phyloP scores from a whole-genome alignment of 2,888 invertebrate species.

The Elmis aenea region DNA sequence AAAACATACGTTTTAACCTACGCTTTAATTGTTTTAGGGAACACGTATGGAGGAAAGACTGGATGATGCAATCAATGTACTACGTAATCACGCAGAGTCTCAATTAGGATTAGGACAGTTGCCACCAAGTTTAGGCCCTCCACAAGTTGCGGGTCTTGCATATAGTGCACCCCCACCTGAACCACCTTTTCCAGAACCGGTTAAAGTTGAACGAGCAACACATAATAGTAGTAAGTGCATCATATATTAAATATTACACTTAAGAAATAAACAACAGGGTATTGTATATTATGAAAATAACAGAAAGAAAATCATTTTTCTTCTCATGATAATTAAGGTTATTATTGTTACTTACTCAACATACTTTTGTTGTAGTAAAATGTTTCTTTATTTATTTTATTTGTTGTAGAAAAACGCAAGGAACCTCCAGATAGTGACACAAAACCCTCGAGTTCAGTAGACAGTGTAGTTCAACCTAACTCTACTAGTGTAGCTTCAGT shows the following conservation, averaged over 20 bases:
- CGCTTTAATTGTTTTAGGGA: conserved; percentile 52
- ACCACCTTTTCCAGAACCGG: conserved; percentile 42
- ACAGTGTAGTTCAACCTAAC: conserved; percentile 52
- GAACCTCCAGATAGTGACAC: conserved; percentile 72
- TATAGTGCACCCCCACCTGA: conserved; percentile 48
- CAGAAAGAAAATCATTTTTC: no score
- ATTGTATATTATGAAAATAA: no score
- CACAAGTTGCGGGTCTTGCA: conserved; percentile 54
- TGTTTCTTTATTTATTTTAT: neutral
- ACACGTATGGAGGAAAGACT: conserved; percentile 92
- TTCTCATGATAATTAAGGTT: no score
- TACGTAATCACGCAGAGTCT: conserved; percentile 91
- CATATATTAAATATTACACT: neutral
- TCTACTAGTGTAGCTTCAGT: conserved; percentile 49
- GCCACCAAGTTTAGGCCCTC: conserved; percentile 37
- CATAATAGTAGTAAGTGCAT: conserved; percentile 45
- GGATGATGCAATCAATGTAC: conserved; percentile 92
- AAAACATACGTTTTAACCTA: conserved; percentile 3
- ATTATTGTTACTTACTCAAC: no score
- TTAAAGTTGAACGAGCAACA: conserved; percentile 47
- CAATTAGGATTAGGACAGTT: conserved; percentile 54
- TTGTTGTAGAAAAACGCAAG: conserved; percentile 70
- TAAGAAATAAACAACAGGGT: no score
- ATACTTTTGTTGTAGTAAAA: no score
- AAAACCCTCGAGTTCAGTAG: conserved; percentile 56